phyloP scores from a whole-genome alignment of 2,888 invertebrate genomes.

The Malthinus flaveolus region DNA sequence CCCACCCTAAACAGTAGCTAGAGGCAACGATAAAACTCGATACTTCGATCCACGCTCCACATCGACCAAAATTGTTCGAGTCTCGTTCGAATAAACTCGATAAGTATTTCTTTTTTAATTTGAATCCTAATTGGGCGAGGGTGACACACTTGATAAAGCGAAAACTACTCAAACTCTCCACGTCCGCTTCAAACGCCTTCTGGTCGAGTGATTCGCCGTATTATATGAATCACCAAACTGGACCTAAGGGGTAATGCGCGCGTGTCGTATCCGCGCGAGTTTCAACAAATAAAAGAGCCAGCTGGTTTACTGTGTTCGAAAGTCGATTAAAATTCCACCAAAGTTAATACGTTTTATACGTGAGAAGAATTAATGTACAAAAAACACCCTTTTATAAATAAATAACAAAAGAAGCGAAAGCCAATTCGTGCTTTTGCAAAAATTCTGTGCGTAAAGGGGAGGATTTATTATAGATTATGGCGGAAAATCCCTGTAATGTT shows the following conservation, averaged over 20 bases:
- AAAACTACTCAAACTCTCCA: neutral
- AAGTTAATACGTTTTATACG: slow-evolving; percentile 11
- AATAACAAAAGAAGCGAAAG: neutral
- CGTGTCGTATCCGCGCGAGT: slow-evolving; percentile 18
- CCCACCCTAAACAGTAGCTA: too few species aligned
- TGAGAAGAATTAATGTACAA: slow-evolving; percentile 6
- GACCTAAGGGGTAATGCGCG: slow-evolving; percentile 26
- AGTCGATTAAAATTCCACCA: slow-evolving; percentile 23
- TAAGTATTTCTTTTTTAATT: too few species aligned
- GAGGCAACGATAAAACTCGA: too few species aligned
- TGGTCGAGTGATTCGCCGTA: slow-evolving; percentile 28
- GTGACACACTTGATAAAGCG: slow-evolving; percentile 29
- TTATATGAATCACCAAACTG: slow-evolving; percentile 31
- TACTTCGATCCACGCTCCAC: too few species aligned
- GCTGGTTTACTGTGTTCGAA: slow-evolving; percentile 17
- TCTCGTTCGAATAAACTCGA: too few species aligned
- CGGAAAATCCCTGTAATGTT: neutral
- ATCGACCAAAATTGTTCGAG: too few species aligned
- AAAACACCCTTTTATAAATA: slow-evolving; percentile 1
- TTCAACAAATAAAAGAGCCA: slow-evolving; percentile 22
- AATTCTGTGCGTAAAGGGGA: neutral
- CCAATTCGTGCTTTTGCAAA: neutral
- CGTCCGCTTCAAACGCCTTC: neutral
- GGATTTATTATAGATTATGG: neutral
- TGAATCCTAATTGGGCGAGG: neutral